phyloP scores from a whole-genome alignment of 2,113 vertebrate species.

The Burhinus oedicnemus region DNA sequence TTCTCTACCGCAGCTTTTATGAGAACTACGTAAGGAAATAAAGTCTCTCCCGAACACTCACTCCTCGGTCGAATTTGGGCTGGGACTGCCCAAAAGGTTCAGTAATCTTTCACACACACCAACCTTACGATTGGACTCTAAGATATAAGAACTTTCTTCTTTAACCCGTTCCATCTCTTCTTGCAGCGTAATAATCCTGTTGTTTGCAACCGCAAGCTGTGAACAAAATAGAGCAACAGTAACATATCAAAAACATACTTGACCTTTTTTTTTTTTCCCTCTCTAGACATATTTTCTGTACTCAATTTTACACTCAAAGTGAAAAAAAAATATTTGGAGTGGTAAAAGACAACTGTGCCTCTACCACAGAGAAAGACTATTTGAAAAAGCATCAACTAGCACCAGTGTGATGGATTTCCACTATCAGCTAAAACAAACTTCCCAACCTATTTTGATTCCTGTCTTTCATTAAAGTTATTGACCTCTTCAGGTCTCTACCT shows the following conservation, averaged over 20 bases:
- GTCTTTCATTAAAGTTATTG: not conserved
- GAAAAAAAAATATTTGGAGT: not conserved
- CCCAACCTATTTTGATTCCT: not conserved
- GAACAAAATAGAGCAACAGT: not conserved
- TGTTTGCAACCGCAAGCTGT: slow-evolving; percentile 96
- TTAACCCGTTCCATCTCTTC: slow-evolving; percentile 95
- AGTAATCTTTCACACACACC: not conserved
- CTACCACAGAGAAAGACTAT: not conserved
- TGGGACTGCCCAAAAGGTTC: not conserved
- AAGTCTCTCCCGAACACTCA: not conserved
- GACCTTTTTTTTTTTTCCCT: fast-evolving
- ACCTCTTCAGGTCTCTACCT: not conserved
- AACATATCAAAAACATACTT: fast-evolving
- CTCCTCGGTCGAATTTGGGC: not conserved
- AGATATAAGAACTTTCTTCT: slow-evolving; percentile 88
- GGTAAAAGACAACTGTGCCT: not conserved
- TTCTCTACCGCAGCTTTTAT: fast-evolving
- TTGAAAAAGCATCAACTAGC: not conserved
- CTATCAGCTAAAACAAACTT: not conserved
- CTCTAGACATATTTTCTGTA: not conserved
- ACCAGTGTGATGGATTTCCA: not conserved
- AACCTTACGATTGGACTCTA: slow-evolving; percentile 91
- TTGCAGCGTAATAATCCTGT: slow-evolving; percentile 96
- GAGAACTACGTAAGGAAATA: not conserved
- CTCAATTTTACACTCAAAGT: not conserved